These are phyloP conservation scores for Ammospiza nelsoni DNA, from an alignment of 2,113 vertebrate species.

Conservation along the genomic window DNA sequence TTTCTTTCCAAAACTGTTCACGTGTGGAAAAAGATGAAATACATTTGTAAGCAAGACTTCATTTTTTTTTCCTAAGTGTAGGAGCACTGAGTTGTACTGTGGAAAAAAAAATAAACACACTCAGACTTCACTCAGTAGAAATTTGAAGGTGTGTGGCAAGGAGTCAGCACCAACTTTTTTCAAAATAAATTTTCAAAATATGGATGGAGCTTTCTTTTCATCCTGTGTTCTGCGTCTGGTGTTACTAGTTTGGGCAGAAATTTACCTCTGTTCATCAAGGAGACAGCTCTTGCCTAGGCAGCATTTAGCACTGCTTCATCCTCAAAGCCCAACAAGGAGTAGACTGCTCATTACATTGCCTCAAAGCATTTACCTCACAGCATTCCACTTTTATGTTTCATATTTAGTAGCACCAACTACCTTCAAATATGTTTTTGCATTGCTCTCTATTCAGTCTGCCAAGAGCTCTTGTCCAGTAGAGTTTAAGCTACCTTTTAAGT, in stretches of 20 bases:
- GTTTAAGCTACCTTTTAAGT: slow-evolving; percentile 33
- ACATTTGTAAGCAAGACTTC: slow-evolving; percentile 38
- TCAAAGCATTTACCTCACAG: slow-evolving; percentile 20
- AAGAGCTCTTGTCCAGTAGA: slow-evolving; percentile 43
- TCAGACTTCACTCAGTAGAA: not conserved
- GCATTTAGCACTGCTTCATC: not conserved
- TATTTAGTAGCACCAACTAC: slow-evolving; percentile 6
- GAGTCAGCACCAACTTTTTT: not conserved
- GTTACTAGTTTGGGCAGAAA: slow-evolving; percentile 8
- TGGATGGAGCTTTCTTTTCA: not conserved
- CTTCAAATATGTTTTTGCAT: slow-evolving; percentile 23
- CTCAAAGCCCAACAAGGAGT: not conserved
- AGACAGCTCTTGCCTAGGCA: not conserved
- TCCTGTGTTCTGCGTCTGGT: not conserved
- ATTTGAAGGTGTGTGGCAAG: not conserved
- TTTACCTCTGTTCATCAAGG: not conserved
- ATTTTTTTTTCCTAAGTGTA: not conserved
- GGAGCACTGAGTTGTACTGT: not conserved
- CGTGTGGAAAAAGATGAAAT: slow-evolving; percentile 37
- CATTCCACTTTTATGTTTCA: slow-evolving; percentile 16
- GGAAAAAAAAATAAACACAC: not conserved
- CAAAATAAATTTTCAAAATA: not conserved
- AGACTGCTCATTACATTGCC: not conserved
- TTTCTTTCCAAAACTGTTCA: slow-evolving; percentile 25
- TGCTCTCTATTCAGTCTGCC: slow-evolving; percentile 13